Evolutionary conservation across 2,797 vertebrate species (phyloP).

Genomic region (Schizopygopsis pylzovi): DNA sequence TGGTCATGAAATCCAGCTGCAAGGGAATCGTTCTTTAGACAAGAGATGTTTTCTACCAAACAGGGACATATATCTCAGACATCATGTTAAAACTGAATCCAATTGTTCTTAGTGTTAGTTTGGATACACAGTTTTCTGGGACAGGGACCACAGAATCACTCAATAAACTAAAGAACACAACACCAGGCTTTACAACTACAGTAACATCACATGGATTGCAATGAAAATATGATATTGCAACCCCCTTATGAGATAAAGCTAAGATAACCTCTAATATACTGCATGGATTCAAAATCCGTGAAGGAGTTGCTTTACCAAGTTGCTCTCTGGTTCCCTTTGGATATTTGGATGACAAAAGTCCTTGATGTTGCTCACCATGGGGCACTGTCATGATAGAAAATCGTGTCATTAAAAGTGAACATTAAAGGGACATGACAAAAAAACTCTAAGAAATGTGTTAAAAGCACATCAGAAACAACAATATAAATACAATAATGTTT

Average conservation of each 20-base stretch:
- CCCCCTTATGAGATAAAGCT: neutral
- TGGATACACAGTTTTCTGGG: slow-evolving; percentile 9
- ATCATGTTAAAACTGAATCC: slow-evolving; percentile 22
- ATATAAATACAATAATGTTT: neutral
- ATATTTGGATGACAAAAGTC: slow-evolving; percentile 68
- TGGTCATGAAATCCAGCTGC: slow-evolving; percentile 48
- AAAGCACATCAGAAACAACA: neutral
- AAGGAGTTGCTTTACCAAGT: slow-evolving; percentile 69
- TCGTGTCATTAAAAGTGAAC: slow-evolving; percentile 12
- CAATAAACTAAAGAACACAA: slow-evolving; percentile 2
- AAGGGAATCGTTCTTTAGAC: slow-evolving; percentile 42
- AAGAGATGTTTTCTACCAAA: slow-evolving; percentile 18
- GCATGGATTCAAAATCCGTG: neutral
- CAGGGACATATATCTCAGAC: slow-evolving; percentile 14
- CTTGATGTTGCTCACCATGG: slow-evolving; percentile 68
- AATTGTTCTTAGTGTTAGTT: neutral
- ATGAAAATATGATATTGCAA: neutral
- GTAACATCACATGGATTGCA: neutral
- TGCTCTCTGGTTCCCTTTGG: slow-evolving; percentile 65
- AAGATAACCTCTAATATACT: neutral
- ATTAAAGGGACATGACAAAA: slow-evolving; percentile 20
- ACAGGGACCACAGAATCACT: neutral
- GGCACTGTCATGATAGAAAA: slow-evolving; percentile 70
- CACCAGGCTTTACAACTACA: neutral
- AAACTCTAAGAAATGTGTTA: neutral